Base-by-base conservation (phyloP, 2,888 invertebrate species). In the Sphaeridia pumilis region DNA sequence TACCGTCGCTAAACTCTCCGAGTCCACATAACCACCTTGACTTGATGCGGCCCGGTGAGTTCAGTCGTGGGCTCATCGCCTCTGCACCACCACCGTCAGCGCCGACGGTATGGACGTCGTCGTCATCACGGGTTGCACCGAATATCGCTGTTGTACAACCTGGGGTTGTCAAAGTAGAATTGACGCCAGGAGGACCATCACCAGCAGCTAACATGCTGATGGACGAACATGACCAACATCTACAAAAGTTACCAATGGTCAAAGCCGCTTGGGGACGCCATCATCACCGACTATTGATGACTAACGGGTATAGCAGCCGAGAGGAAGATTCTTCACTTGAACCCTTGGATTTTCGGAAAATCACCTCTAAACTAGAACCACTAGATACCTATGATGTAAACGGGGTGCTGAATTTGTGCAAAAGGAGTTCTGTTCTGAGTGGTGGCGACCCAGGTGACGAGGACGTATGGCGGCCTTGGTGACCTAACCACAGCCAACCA, bases 401-500 rank as follows among this genome's bases (percentile, higher is more conserved):
- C 21, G 28, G 50, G 25, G 50, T 44, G 5, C 21, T 50, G 44
- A 24, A 50, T 35, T 44, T 50, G 26, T 50, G 50, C 21, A 50
- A 44, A 24, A 50, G 44, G 20, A 38, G 27, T 48, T n/a, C 26
- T 5, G 28, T 28, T 2, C n/a, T n/a, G n/a, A n/a, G n/a, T n/a
- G n/a, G n/a, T n/a, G 48, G 10, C 1, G 21, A 22, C n/a, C 35
- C 34, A 4, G 48, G 36, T 3, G 44, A 24, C 2, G 50, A 50
- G 20, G 43, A 28, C 14, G 50, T 50, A n/a, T 50, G 50, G 50
- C 12, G 50, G 26, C 50, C 50, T 10, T 50, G 50, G 50, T 50
- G 31, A 38, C 5, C n/a, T n/a, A n/a, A n/a, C n/a, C n/a, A n/a
- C n/a, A n/a, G n/a, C n/a, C n/a, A n/a, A n/a, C n/a, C n/a, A n/a